Evolutionary conservation across 2,797 vertebrate species (phyloP).

Genomic region (Xenopus petersii): DNA sequence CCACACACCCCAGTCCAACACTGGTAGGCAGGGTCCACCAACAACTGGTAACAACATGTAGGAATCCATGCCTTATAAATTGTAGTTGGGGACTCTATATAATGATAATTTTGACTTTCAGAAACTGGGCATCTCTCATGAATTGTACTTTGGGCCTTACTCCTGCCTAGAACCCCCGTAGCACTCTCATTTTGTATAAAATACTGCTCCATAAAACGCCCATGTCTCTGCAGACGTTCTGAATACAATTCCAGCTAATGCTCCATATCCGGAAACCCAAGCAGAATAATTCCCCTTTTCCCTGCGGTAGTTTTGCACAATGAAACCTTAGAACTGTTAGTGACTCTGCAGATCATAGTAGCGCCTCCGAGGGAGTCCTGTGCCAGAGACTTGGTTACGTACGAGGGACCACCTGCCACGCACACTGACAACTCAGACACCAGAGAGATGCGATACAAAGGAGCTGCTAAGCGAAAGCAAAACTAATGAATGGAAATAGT

Average conservation of each 20-base stretch:
- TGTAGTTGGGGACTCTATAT: no score
- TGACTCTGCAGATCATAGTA: constrained; percentile 9
- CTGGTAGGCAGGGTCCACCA: no score
- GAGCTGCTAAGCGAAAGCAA: constrained; percentile 42
- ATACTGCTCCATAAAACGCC: no score
- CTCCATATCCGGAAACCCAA: background rate
- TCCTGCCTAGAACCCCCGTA: no score
- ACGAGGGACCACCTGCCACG: constrained; percentile 36
- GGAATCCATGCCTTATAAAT: no score
- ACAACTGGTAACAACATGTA: no score
- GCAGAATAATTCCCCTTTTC: background rate
- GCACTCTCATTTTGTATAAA: no score
- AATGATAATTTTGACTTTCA: no score
- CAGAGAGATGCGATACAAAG: constrained; percentile 32
- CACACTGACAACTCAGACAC: constrained; percentile 29
- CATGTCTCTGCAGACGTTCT: background rate
- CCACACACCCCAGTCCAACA: no score
- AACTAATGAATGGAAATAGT: constrained; percentile 43
- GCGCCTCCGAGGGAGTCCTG: background rate
- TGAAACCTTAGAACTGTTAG: background rate
- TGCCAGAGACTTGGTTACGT: constrained; percentile 14
- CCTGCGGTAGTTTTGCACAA: background rate
- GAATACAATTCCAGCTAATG: background rate
- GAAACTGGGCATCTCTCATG: no score
- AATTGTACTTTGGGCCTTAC: no score